Evolutionary conservation across 1,140 invertebrate species (phyloP).

Genomic region (Drosophila suzukii): DNA sequence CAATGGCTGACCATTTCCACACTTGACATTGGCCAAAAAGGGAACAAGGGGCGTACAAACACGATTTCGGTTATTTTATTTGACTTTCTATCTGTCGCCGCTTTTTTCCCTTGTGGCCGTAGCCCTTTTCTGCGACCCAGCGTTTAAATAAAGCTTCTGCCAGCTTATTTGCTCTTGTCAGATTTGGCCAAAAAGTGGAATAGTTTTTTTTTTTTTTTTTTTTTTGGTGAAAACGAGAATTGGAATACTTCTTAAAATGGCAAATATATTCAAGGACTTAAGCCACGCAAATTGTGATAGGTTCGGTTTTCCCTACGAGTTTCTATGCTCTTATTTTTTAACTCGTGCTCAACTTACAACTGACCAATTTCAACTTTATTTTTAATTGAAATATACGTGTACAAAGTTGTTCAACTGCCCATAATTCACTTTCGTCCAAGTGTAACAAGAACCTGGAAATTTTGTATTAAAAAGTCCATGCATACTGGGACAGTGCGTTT

Average conservation of each 20-base stretch:
- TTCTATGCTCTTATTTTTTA: neutral
- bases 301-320: neutral
- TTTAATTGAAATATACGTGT: constrained; percentile 69
- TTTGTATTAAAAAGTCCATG: constrained; percentile 11
- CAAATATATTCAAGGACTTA: neutral
- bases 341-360: neutral
- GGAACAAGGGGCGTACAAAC: constrained; percentile 5
- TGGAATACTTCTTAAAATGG: constrained; percentile 1
- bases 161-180: constrained; percentile 30
- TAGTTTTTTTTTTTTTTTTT: constrained; percentile 12
- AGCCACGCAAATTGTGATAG: constrained; percentile 1
- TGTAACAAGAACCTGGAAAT: constrained; percentile 21
- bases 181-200: constrained; percentile 33
- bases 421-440: constrained; percentile 57
- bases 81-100: constrained; percentile 3
- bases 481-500: constrained; percentile 10
- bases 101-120: neutral
- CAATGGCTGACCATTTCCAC: constrained; percentile 46
- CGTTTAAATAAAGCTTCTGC: constrained; percentile 45
- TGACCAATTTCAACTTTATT: constrained; percentile 46
- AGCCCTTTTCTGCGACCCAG: constrained; percentile 7
- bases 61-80: constrained; percentile 14
- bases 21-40: constrained; percentile 61
- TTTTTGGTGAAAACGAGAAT: neutral
- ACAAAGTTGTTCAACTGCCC: constrained; percentile 64